Percentiles rank a stretch among this genome's conserved stretches.
Evolutionary conservation across 2,888 invertebrate genomes (phyloP).

Genomic region (Hyppa rectilinea): DNA sequence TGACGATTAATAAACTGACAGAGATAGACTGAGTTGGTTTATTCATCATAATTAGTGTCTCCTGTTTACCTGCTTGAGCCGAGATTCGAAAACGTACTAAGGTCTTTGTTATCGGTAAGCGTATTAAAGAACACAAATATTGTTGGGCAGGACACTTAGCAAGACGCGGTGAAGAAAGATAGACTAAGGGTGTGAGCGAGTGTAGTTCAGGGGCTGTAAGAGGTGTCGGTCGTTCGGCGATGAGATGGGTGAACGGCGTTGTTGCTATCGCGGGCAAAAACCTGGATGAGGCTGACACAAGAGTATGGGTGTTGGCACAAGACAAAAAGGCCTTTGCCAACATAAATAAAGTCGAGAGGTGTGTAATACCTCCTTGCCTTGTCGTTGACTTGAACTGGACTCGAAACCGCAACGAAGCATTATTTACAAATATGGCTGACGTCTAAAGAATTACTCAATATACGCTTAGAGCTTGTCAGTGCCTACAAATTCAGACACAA

Average conservation of each 20-base stretch:
- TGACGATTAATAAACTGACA: no score
- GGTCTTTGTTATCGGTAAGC: background rate
- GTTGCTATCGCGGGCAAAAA: background rate
- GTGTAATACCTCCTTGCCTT: no score
- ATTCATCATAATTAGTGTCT: background rate
- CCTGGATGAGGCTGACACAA: background rate
- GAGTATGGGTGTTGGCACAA: background rate
- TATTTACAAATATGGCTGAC: conserved; percentile 2
- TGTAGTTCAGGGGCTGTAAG: no score
- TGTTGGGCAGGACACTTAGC: background rate
- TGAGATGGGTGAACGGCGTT: background rate
- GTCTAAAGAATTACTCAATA: conserved; percentile 25
- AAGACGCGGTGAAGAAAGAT: background rate
- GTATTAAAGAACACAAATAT: background rate
- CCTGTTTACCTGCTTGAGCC: background rate
- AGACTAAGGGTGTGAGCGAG: background rate
- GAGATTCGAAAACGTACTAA: background rate
- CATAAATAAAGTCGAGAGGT: background rate
- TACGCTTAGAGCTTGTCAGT: background rate
- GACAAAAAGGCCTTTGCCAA: background rate
- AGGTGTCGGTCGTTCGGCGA: no score
- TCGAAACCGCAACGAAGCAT: background rate
- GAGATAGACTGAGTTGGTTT: background rate
- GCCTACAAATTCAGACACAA: conserved; percentile 11
- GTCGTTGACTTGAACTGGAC: background rate